Conservation (phyloP, 2,888 invertebrate species). For the Andrena chrysosceles region DNA sequence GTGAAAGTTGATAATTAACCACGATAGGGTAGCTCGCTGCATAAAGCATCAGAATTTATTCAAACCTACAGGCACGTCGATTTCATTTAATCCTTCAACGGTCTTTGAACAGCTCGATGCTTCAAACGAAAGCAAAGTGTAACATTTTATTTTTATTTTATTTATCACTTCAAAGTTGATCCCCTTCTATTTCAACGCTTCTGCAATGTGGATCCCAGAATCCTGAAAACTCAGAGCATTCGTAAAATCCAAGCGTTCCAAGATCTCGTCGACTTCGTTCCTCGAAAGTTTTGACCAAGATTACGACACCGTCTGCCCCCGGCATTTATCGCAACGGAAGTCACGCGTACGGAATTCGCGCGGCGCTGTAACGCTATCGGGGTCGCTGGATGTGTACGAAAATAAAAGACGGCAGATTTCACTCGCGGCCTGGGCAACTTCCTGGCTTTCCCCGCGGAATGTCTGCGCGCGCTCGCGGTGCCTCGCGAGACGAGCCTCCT, state of each 20-base stretch:
- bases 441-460: conserved; percentile 70
- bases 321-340: conserved; percentile 57
- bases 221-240: not conserved
- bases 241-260: not conserved
- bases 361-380: conserved; percentile 60
- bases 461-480: conserved; percentile 49
- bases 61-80: not conserved
- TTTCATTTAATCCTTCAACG: not conserved
- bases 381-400: conserved; percentile 66
- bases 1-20: conserved; percentile 1
- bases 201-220: not conserved
- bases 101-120: not conserved
- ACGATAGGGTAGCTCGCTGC: not conserved
- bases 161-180: not conserved
- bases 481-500: conserved; percentile 34
- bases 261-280: not conserved
- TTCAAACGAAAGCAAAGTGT: not conserved
- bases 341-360: conserved; percentile 59
- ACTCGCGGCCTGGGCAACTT: conserved; percentile 60
- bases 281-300: conserved; percentile 7
- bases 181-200: not conserved
- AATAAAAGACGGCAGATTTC: conserved; percentile 70
- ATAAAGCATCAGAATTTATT: not conserved
- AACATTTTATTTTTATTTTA: not conserved
- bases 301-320: conserved; percentile 29